Evolutionary conservation across 2,888 invertebrate species (phyloP), one percentile per base, ranked within the genome.

Genomic region (Troides helena): DNA sequence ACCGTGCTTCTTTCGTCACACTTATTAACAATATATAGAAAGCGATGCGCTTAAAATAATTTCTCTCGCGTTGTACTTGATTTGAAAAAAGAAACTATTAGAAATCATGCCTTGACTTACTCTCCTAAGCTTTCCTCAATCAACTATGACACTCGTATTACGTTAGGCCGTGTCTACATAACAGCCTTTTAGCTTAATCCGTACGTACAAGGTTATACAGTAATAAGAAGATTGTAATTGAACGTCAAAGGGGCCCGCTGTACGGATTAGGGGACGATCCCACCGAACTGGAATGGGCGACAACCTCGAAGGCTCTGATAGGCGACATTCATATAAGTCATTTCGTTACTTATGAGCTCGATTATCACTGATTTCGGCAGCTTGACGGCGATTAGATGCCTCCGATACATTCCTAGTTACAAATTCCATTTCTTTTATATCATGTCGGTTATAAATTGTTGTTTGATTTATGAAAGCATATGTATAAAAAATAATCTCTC

Each of bases 211-310:
- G 78, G 78, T 79, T 75, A 78, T 81, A 78, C 74, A 77, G 79
- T 77, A 85, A 85, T 89, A 89, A 89, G 87, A 85, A 86, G 83
- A 83, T 86, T 84, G 87, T 89, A 87, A 90, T 87, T 88, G 86
- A 82, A 83, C 80, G 81, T 88, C 88, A 89, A 88, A 88, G 86
- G 78, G 71, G 80, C 85, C 87, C 85, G 75, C 71, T 57, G 62
- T 63, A 71, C 73, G 82, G 85, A 81, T 85, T 85, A 85, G 79
- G 73, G 73, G 78, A 77, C 72, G 72, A 71, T 68, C 65, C 70
- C 65, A 68, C 71, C 69, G 56, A 50, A 65, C 67, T 81, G 82
- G 80, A 83, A 80, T 76, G 80, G 80, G 82, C 78, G 88, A 89
- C 86, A 87, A 84, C 68, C 71, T 74, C 56, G 50, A 60, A 59